A percentile compares a stretch with the other conserved stretches of the same genome.
Evolutionary conservation across 2,797 vertebrate species (phyloP).

Genomic region (Danio albolineatus): DNA sequence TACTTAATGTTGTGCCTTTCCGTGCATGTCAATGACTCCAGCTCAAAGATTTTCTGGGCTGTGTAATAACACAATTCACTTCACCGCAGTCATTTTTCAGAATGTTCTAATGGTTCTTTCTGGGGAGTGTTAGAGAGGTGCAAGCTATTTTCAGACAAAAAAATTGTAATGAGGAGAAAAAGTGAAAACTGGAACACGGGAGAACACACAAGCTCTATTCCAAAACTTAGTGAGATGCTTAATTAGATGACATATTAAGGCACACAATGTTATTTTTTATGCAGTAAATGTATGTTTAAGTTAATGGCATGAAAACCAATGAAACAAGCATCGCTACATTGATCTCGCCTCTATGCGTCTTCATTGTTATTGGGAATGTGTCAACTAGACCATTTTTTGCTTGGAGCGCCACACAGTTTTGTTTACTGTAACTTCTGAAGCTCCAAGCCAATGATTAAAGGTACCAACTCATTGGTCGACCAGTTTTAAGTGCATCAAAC

Average conservation of each 20-base stretch:
- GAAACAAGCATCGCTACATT: too few species aligned
- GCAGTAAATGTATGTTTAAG: too few species aligned
- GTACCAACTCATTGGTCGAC: too few species aligned
- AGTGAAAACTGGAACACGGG: constrained; percentile 17
- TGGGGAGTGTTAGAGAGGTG: neutral
- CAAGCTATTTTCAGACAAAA: neutral
- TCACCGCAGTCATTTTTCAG: neutral
- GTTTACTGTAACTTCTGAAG: too few species aligned
- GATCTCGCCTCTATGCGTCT: too few species aligned
- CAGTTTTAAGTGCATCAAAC: too few species aligned
- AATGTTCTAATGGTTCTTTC: neutral
- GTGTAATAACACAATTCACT: neutral
- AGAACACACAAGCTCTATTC: neutral
- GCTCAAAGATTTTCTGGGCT: neutral
- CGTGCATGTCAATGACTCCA: neutral
- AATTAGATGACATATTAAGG: neutral
- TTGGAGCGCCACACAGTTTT: too few species aligned
- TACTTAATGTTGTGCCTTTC: neutral
- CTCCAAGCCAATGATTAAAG: too few species aligned
- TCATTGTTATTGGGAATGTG: too few species aligned
- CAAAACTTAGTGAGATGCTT: neutral
- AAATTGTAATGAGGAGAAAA: neutral
- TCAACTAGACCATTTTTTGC: too few species aligned
- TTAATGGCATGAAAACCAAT: too few species aligned
- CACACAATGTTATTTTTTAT: neutral